These are phyloP conservation scores for Rhipidura dahli DNA, from an alignment of 2,113 vertebrate genomes.

Conservation along the genomic window DNA sequence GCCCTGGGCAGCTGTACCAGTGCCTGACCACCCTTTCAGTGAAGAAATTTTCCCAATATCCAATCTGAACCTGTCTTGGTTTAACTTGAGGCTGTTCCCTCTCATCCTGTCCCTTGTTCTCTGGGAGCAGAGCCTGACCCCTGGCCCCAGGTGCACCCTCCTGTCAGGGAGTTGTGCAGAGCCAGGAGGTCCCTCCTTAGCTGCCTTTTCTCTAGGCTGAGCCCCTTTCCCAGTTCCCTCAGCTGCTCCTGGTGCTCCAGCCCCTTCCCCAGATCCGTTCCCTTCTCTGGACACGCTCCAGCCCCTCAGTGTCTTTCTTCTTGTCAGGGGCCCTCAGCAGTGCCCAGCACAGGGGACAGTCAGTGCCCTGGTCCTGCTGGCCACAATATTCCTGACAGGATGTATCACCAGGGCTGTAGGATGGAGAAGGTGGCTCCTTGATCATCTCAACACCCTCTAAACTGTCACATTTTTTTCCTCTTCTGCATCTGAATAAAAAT, in stretches of 20 bases:
- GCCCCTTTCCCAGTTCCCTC: background rate
- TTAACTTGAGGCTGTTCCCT: background rate
- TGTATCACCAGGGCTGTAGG: background rate
- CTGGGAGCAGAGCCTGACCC: fast-evolving
- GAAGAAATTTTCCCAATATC: background rate
- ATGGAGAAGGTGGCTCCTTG: background rate
- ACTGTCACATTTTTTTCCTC: background rate
- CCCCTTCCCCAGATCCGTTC: background rate
- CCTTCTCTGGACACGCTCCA: fast-evolving
- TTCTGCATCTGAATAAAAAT: background rate
- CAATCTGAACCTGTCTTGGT: background rate
- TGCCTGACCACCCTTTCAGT: background rate
- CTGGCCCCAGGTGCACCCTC: fast-evolving
- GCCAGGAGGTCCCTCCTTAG: background rate
- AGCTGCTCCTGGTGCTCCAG: background rate
- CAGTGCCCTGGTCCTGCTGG: background rate
- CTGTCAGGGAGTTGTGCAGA: background rate
- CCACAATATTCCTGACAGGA: background rate
- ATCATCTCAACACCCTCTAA: background rate
- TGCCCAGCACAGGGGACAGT: background rate
- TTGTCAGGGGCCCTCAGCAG: background rate
- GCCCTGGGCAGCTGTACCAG: background rate
- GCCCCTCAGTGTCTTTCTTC: background rate
- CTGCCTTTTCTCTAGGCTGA: background rate
- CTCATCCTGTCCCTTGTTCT: background rate